Percentiles rank a stretch among this genome's conserved stretches.
phyloP scores from a whole-genome alignment of 2,797 vertebrate species.

The Paguma larvata region DNA sequence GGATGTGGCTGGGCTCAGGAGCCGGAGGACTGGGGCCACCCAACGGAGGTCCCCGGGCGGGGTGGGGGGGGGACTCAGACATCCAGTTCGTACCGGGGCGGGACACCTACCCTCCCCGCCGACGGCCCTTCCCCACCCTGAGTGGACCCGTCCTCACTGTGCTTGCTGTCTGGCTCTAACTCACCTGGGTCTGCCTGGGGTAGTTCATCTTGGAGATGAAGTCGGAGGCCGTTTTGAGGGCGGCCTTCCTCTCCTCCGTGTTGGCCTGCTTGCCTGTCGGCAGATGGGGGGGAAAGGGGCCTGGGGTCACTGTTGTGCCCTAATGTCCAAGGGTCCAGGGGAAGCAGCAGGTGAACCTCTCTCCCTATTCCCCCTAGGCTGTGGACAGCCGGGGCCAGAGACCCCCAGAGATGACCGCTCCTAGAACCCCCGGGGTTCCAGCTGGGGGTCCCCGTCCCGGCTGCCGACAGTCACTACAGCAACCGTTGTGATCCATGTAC shows the following conservation, averaged over 20 bases:
- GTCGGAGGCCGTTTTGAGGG: constrained; percentile 95
- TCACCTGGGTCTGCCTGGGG: constrained; percentile 95
- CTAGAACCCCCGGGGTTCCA: not conserved
- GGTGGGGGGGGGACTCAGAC: not conserved
- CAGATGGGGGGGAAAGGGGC: not conserved
- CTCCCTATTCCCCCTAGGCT: not conserved
- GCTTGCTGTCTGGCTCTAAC: not conserved
- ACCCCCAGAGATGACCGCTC: not conserved
- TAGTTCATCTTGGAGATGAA: constrained; percentile 99
- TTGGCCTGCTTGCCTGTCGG: constrained; percentile 94
- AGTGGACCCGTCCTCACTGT: not conserved
- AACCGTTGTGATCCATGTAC: not conserved
- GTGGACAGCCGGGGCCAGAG: not conserved
- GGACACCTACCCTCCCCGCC: too few relatives aligned
- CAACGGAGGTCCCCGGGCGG: fast-evolving
- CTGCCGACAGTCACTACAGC: too few relatives aligned
- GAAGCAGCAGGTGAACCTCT: not conserved
- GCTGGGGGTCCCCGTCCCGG: not conserved
- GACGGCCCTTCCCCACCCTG: too few relatives aligned
- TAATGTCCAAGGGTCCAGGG: fast-evolving
- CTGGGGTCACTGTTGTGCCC: not conserved
- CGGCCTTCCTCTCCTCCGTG: constrained; percentile 95
- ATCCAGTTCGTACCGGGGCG: fast-evolving
- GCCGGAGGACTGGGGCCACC: not conserved
- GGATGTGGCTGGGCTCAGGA: not conserved